These are phyloP conservation scores for Sarcophaga subvicina DNA, from an alignment of 2,888 invertebrate species.

Conservation along the genomic window DNA sequence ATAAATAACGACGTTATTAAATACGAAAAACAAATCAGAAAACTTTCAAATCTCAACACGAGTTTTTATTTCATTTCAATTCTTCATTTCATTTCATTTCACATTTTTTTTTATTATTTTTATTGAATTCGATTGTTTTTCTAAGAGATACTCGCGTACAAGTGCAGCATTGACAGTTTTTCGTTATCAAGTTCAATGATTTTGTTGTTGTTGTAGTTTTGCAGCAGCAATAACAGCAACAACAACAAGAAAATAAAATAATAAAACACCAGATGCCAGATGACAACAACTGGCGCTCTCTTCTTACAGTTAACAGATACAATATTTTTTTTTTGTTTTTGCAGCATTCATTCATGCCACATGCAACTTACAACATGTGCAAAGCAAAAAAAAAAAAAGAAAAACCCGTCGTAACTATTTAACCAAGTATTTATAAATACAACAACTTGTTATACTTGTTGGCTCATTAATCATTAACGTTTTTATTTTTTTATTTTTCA, in stretches of 20 bases:
- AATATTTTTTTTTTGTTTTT: neutral
- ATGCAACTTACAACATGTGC: slow-evolving; percentile 30
- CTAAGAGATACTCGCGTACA: neutral
- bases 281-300: slow-evolving; percentile 57
- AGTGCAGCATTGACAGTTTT: slow-evolving; percentile 37
- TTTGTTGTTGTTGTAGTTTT: slow-evolving; percentile 2
- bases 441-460: slow-evolving; percentile 64
- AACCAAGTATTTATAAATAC: slow-evolving; percentile 33
- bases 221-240: neutral
- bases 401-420: slow-evolving; percentile 35
- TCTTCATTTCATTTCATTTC: too few relatives aligned
- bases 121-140: neutral
- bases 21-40: slow-evolving; percentile 35
- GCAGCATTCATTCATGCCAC: slow-evolving; percentile 46
- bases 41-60: slow-evolving; percentile 56
- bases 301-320: slow-evolving; percentile 52
- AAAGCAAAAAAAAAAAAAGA: neutral
- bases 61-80: neutral
- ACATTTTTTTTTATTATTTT: neutral
- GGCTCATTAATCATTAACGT: slow-evolving; percentile 60
- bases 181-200: slow-evolving; percentile 60
- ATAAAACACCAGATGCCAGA: slow-evolving; percentile 61
- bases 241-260: slow-evolving; percentile 7
- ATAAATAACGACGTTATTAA: slow-evolving; percentile 36
- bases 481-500: neutral